These are phyloP conservation scores for Plutomurus gul DNA, from an alignment of 1,140 invertebrate genomes.

Conservation along the genomic window DNA sequence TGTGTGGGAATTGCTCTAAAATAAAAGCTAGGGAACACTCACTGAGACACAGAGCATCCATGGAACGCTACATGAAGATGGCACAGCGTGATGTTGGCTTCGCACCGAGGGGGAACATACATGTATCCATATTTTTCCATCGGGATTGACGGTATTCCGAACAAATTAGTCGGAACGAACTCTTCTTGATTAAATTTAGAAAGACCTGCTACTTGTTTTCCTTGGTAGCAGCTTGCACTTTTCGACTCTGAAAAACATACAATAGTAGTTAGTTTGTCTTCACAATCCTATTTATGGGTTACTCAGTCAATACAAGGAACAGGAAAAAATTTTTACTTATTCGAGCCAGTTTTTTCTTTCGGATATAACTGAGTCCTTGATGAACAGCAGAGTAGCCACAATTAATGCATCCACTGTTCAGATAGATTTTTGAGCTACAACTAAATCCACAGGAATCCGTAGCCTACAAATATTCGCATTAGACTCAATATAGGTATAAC, in stretches of 20 bases:
- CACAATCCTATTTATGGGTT: neutral
- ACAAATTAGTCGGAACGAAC: constrained; percentile 40
- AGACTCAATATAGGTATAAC: no score
- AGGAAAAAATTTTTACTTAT: constrained; percentile 23
- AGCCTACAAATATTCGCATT: constrained; percentile 34
- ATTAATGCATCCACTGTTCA: constrained; percentile 46
- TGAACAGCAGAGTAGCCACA: constrained; percentile 48
- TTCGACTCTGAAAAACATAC: constrained; percentile 34
- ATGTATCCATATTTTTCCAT: constrained; percentile 47
- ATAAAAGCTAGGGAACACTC: constrained; percentile 14
- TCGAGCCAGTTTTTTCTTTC: constrained; percentile 34
- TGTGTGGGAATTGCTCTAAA: neutral
- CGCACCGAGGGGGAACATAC: constrained; percentile 39
- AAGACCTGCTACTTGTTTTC: constrained; percentile 34
- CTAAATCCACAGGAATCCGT: constrained; percentile 45
- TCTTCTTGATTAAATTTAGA: constrained; percentile 45
- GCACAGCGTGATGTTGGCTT: constrained; percentile 37
- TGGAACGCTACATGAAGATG: constrained; percentile 45
- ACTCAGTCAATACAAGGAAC: neutral
- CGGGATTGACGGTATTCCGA: constrained; percentile 36
- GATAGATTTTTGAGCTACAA: constrained; percentile 39
- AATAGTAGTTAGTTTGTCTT: neutral
- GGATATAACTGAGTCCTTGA: constrained; percentile 45
- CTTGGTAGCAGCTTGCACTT: constrained; percentile 41
- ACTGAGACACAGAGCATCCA: constrained; percentile 45